phyloP scores from a whole-genome alignment of 2,888 invertebrate genomes.

The Epistrophe eligans region DNA sequence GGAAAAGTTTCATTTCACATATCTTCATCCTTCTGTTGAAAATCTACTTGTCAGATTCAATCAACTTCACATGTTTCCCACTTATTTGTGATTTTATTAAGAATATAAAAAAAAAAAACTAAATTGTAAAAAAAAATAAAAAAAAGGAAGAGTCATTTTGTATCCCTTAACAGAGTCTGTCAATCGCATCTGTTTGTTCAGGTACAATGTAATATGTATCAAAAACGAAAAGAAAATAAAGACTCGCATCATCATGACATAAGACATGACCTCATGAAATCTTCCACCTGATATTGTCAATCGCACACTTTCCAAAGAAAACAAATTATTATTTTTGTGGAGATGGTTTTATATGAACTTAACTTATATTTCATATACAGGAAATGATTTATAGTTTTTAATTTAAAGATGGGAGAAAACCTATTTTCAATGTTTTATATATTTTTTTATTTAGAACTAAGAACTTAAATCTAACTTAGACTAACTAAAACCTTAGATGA shows the following conservation, averaged over 20 bases:
- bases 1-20: slow-evolving; percentile 40
- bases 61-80: slow-evolving; percentile 21
- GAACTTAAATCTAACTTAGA: too few species aligned
- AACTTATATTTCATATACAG: too few species aligned
- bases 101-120: not conserved
- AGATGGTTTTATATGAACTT: too few species aligned
- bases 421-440: too few species aligned
- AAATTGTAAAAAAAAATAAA: slow-evolving; percentile 19
- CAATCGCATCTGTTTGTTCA: slow-evolving; percentile 59
- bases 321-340: too few species aligned
- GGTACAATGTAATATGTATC: slow-evolving; percentile 26
- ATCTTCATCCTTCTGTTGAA: slow-evolving; percentile 28
- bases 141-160: slow-evolving; percentile 27
- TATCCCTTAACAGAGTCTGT: slow-evolving; percentile 14
- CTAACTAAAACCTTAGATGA: too few species aligned
- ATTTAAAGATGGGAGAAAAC: too few species aligned
- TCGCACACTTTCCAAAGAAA: slow-evolving; percentile 7
- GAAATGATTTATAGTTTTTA: too few species aligned
- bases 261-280: slow-evolving; percentile 9
- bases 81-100: slow-evolving; percentile 52
- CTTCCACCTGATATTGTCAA: slow-evolving; percentile 37
- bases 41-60: slow-evolving; percentile 60
- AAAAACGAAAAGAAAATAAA: slow-evolving; percentile 7
- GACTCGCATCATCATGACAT: not conserved
- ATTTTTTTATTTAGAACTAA: too few species aligned